phyloP scores from a whole-genome alignment of 2,797 vertebrate species.

The Falco cherrug region DNA sequence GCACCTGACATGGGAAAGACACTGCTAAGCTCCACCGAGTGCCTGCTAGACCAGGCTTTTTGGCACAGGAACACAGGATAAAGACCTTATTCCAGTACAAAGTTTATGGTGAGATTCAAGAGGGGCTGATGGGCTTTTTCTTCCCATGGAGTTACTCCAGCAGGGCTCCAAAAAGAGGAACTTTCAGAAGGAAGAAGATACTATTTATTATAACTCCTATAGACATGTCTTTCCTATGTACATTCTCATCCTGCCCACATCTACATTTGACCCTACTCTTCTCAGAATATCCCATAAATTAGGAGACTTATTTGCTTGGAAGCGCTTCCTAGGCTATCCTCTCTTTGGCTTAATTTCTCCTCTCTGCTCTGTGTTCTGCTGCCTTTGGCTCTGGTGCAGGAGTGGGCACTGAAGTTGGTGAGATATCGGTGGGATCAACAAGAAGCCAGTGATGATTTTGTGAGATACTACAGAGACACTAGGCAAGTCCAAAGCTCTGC shows the following conservation, averaged over 20 bases:
- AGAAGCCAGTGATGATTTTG: not conserved
- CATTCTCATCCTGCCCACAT: not conserved
- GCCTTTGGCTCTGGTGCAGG: not conserved
- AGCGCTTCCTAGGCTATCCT: not conserved
- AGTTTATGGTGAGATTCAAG: not conserved
- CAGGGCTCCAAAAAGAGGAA: not conserved
- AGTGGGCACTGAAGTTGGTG: not conserved
- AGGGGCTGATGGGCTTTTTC: not conserved
- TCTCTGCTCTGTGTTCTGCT: not conserved
- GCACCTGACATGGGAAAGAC: not conserved
- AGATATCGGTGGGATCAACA: not conserved
- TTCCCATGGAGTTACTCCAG: not conserved
- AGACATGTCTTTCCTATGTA: not conserved
- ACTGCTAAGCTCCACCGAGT: not conserved
- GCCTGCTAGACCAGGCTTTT: not conserved
- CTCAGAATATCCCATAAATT: not conserved
- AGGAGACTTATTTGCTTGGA: not conserved
- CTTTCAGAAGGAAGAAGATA: not conserved
- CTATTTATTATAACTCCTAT: not conserved
- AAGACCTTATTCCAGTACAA: not conserved
- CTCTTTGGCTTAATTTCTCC: not conserved
- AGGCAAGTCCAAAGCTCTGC: not conserved
- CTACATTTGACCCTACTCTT: not conserved
- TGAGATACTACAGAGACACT: not conserved
- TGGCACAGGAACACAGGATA: not conserved